These are phyloP conservation scores for Cacatua alba DNA, from an alignment of 2,113 vertebrate genomes.

Conservation along the genomic window DNA sequence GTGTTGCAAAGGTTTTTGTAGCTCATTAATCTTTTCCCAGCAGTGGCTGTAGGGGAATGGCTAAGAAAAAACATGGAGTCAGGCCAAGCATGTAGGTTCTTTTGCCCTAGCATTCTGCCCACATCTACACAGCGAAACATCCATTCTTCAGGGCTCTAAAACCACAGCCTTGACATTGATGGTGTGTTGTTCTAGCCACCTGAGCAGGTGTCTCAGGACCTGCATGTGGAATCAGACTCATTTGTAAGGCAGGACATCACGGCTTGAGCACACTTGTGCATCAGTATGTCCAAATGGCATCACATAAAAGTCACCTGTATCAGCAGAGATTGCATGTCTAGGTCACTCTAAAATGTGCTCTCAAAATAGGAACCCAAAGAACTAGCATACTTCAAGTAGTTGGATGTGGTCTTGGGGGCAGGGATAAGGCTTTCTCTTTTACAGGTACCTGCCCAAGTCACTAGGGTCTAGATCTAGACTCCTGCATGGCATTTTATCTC, in stretches of 20 bases:
- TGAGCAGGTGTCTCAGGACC: not conserved
- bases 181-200: not conserved
- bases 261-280: fast-evolving
- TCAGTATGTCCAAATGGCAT: not conserved
- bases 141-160: not conserved
- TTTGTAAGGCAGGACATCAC: not conserved
- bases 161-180: not conserved
- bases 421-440: not conserved
- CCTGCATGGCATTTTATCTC: not conserved
- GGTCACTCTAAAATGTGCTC: not conserved
- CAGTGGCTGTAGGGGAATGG: not conserved
- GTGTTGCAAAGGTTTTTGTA: not conserved
- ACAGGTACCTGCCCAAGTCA: not conserved
- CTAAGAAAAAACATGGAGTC: not conserved
- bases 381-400: not conserved
- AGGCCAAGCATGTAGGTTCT: fast-evolving
- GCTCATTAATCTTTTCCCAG: not conserved
- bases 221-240: not conserved
- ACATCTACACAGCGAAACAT: not conserved
- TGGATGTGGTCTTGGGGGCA: not conserved
- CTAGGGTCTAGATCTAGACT: not conserved
- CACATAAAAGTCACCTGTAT: not conserved
- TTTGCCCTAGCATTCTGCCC: not conserved
- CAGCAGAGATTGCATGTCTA: not conserved
- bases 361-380: not conserved